Evolutionary conservation across 2,888 invertebrate species (phyloP).

Genomic region (Lacanobia oleracea): DNA sequence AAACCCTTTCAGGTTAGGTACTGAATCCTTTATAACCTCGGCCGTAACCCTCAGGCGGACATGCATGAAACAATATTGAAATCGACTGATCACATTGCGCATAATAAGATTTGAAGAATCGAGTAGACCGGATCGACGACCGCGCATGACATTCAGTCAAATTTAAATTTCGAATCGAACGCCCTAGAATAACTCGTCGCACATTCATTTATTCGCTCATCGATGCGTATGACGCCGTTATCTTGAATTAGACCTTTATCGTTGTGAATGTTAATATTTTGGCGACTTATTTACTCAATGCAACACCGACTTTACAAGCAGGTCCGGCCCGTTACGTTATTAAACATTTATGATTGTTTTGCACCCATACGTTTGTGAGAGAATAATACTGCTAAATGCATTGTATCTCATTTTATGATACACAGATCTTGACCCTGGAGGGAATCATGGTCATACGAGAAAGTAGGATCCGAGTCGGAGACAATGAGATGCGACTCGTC

Average conservation of each 20-base stretch:
- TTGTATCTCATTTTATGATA: slow-evolving; percentile 22
- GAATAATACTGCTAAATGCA: slow-evolving; percentile 46
- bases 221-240: slow-evolving; percentile 49
- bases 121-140: slow-evolving; percentile 43
- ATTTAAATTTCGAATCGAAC: slow-evolving; percentile 68
- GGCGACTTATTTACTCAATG: slow-evolving; percentile 32
- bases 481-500: slow-evolving; percentile 12
- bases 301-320: slow-evolving; percentile 31
- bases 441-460: slow-evolving; percentile 32
- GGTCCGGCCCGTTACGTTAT: slow-evolving; percentile 24
- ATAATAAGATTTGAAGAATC: slow-evolving; percentile 55
- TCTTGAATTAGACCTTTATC: slow-evolving; percentile 54
- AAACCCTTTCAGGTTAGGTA: slow-evolving; percentile 10
- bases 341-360: slow-evolving; percentile 48
- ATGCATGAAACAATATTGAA: slow-evolving; percentile 64
- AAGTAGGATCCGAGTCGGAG: slow-evolving; percentile 5
- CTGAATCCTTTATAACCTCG: slow-evolving; percentile 34
- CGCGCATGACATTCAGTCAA: slow-evolving; percentile 52
- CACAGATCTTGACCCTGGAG: slow-evolving; percentile 10
- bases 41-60: slow-evolving; percentile 30
- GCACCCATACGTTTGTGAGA: slow-evolving; percentile 31
- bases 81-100: slow-evolving; percentile 57
- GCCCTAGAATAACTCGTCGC: slow-evolving; percentile 49
- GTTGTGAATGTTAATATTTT: slow-evolving; percentile 50
- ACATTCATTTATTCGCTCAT: slow-evolving; percentile 62